Conservation (phyloP, 37 sponge, comb jelly and placozoan species). For the Tethya wilhelma region DNA sequence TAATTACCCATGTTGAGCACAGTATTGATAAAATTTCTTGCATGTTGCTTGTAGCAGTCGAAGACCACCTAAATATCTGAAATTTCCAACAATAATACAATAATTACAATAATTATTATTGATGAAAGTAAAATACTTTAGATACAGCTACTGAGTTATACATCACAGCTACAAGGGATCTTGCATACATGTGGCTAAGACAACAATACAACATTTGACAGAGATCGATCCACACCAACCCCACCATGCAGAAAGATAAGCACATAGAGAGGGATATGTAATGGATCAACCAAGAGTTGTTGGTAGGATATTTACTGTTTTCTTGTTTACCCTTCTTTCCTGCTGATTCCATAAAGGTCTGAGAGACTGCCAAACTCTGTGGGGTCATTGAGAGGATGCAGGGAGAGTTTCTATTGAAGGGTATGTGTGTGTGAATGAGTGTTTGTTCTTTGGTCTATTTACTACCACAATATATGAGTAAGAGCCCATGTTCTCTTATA, state of each 20-base stretch:
- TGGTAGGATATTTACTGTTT: no score
- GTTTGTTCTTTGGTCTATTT: no score
- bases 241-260: no score
- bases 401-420: slow-evolving; percentile 61
- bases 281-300: no score
- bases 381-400: slow-evolving; percentile 89
- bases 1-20: slow-evolving; percentile 78
- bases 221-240: no score
- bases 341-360: slow-evolving; percentile 84
- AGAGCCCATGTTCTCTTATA: no score
- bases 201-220: neutral
- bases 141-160: neutral
- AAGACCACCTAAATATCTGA: slow-evolving; percentile 87
- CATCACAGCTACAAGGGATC: no score
- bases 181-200: neutral
- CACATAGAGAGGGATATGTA: no score
- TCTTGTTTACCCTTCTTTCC: slow-evolving; percentile 88
- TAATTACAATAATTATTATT: slow-evolving; percentile 10
- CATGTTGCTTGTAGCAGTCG: slow-evolving; percentile 88
- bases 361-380: slow-evolving; percentile 91
- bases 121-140: neutral
- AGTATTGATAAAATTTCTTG: slow-evolving; percentile 90
- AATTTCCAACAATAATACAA: no score
- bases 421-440: neutral
- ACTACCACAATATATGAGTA: no score